Conservation (phyloP, 2,113 vertebrate species). For the Aegithalos caudatus region DNA sequence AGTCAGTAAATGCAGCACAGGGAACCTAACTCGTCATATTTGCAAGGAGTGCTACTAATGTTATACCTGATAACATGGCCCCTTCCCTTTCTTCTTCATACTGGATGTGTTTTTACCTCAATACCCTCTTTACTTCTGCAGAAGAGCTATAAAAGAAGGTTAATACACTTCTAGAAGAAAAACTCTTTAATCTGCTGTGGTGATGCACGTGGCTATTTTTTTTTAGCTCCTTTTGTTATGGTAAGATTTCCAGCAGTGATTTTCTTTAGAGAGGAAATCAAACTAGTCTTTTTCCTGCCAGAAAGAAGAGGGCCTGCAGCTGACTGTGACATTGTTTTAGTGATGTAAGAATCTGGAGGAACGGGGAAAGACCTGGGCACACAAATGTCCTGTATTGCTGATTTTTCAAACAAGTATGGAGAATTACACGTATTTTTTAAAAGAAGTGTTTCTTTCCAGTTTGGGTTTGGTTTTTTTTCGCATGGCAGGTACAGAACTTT, state of each 20-base stretch:
- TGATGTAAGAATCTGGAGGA: not conserved
- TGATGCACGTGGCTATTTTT: not conserved
- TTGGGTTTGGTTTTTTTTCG: not conserved
- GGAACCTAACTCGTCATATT: not conserved
- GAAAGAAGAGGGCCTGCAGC: not conserved
- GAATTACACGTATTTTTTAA: not conserved
- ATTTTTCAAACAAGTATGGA: not conserved
- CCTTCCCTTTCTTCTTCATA: not conserved
- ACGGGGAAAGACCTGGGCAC: not conserved
- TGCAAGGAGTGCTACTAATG: not conserved
- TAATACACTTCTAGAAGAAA: not conserved
- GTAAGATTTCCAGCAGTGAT: not conserved
- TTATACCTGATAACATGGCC: not conserved
- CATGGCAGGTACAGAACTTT: not conserved
- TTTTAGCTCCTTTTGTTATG: not conserved
- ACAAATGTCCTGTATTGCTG: not conserved
- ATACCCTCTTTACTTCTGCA: not conserved
- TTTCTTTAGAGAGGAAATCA: not conserved
- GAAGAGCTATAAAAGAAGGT: not conserved
- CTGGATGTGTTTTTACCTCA: not conserved
- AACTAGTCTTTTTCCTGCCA: not conserved
- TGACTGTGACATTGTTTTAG: not conserved
- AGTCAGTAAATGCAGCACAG: not conserved
- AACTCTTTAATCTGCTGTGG: not conserved
- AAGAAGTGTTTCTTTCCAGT: fast-evolving